These are phyloP conservation scores for Drosophila ogumai DNA, from an alignment of 1,140 invertebrate genomes.

Conservation along the genomic window DNA sequence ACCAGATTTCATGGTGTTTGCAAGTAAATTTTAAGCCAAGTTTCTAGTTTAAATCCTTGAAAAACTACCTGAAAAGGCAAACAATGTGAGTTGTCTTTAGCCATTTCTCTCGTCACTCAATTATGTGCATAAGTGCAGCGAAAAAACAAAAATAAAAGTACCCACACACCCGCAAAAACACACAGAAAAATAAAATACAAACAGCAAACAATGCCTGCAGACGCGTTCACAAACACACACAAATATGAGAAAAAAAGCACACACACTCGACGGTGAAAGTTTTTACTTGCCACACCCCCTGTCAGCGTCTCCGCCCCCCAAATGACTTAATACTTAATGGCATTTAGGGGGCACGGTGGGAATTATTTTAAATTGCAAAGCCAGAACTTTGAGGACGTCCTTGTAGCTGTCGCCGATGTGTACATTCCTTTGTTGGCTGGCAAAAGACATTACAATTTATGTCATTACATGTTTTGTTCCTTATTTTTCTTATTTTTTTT, in stretches of 20 bases:
- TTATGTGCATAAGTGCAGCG: slow-evolving; percentile 77
- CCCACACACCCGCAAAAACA: neutral
- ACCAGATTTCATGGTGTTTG: neutral
- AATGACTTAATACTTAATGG: slow-evolving; percentile 80
- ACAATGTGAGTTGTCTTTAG: slow-evolving; percentile 13
- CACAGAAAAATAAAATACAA: slow-evolving; percentile 18
- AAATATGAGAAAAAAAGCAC: slow-evolving; percentile 14
- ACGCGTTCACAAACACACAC: slow-evolving; percentile 30
- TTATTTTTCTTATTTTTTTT: neutral
- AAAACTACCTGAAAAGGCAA: slow-evolving; percentile 1
- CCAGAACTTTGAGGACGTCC: slow-evolving; percentile 49
- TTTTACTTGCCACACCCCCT: slow-evolving; percentile 33
- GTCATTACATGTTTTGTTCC: slow-evolving; percentile 36
- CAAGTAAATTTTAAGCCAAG: neutral
- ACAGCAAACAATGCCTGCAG: slow-evolving; percentile 51
- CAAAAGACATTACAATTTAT: slow-evolving; percentile 73
- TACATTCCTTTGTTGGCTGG: slow-evolving; percentile 45
- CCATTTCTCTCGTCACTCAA: slow-evolving; percentile 45
- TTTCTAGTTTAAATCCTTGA: neutral
- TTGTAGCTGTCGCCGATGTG: slow-evolving; percentile 19
- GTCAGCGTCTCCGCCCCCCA: slow-evolving; percentile 3
- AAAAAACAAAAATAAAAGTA: slow-evolving; percentile 10
- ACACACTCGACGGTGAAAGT: slow-evolving; percentile 40
- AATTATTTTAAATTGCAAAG: slow-evolving; percentile 79
- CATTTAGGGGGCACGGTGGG: slow-evolving; percentile 70